phyloP scores from a whole-genome alignment of 2,797 vertebrate species.

The Danio choprae region DNA sequence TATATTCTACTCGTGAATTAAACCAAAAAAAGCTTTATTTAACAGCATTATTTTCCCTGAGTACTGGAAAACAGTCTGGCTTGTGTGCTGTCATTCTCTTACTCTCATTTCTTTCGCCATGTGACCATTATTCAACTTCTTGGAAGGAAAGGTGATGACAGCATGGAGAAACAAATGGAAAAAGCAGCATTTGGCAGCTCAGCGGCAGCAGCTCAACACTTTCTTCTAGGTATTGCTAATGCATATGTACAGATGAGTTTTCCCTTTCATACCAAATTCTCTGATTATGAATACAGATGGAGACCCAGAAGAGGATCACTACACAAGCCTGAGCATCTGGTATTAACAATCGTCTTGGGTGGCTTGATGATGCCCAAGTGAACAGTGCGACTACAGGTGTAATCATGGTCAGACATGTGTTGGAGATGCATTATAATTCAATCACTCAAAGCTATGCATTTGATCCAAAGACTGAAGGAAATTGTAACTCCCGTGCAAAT shows the following conservation, averaged over 20 bases:
- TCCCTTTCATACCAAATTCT: background rate
- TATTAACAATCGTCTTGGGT: background rate
- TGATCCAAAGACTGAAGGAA: too few species aligned
- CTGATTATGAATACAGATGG: background rate
- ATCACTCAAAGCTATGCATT: background rate
- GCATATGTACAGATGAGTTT: background rate
- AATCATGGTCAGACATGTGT: background rate
- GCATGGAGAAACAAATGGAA: slow-evolving; percentile 4
- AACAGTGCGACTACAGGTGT: slow-evolving; percentile 1
- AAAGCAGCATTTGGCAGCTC: background rate
- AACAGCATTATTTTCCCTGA: background rate
- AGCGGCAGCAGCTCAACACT: background rate
- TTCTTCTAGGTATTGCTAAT: slow-evolving; percentile 1
- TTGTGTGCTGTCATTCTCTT: too few species aligned
- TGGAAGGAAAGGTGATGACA: background rate
- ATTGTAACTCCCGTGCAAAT: too few species aligned
- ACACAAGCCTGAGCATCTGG: slow-evolving; percentile 21
- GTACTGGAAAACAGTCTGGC: background rate
- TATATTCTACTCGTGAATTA: too few species aligned
- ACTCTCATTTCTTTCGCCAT: background rate
- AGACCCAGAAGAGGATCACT: background rate
- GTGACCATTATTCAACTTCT: background rate
- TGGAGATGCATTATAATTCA: background rate
- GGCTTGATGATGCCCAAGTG: background rate
- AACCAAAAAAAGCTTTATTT: too few species aligned